These are phyloP conservation scores for Austrolebias charrua DNA, from an alignment of 2,797 vertebrate species.

Conservation along the genomic window DNA sequence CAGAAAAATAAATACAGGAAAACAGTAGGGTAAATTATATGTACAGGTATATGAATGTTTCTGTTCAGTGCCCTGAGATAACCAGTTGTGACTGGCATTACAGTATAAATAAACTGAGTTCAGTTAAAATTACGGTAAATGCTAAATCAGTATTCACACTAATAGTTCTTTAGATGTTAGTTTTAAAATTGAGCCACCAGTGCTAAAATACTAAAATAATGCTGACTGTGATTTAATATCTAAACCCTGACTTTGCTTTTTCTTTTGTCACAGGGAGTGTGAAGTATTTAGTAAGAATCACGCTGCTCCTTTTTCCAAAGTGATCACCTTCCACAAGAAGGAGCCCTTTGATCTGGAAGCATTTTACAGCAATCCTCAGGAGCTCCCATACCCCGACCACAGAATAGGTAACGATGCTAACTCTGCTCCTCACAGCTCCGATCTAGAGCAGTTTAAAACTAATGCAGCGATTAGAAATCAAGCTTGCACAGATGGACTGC, in stretches of 20 bases:
- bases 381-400: conserved; percentile 91
- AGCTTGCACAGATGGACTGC: conserved; percentile 20
- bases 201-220: conserved; percentile 6
- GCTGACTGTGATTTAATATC: conserved; percentile 25
- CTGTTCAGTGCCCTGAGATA: no score
- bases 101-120: no score
- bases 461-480: conserved; percentile 40
- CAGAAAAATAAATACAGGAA: no score
- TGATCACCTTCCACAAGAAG: conserved; percentile 97
- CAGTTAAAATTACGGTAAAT: no score
- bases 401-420: conserved; percentile 84
- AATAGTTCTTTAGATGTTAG: background rate
- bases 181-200: background rate
- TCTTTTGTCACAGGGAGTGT: conserved; percentile 84
- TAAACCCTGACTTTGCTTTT: conserved; percentile 27
- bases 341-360: conserved; percentile 95
- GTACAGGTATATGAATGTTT: no score
- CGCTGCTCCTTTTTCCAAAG: conserved; percentile 94
- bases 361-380: conserved; percentile 90
- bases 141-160: no score
- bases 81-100: no score
- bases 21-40: no score
- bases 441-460: conserved; percentile 10
- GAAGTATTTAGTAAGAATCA: conserved; percentile 97
- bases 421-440: conserved; percentile 1